A percentile compares a stretch with the other conserved stretches of the same genome.
These are phyloP conservation scores for Nesoenas mayeri DNA, from an alignment of 2,113 vertebrate species.

Conservation along the genomic window DNA sequence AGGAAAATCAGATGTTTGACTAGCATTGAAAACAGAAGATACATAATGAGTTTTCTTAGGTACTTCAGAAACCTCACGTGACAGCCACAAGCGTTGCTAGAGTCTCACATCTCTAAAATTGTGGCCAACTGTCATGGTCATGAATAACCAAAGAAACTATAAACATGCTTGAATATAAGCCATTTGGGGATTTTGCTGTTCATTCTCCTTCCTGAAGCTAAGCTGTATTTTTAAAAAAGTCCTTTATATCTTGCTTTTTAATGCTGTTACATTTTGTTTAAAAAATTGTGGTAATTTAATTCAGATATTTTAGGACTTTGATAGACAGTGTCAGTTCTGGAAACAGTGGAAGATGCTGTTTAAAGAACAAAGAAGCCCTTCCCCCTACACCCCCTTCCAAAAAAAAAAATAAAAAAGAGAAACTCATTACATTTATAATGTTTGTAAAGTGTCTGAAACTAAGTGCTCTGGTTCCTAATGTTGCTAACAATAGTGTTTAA, in stretches of 20 bases:
- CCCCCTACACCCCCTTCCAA: neutral
- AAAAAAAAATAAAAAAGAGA: neutral
- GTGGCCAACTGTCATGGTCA: neutral
- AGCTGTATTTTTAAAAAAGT: neutral
- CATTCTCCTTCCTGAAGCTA: neutral
- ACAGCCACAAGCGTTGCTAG: neutral
- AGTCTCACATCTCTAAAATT: neutral
- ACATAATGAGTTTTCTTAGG: neutral
- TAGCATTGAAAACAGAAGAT: neutral
- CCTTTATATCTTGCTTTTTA: neutral
- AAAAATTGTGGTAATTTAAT: neutral
- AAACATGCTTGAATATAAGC: neutral
- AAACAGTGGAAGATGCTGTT: neutral
- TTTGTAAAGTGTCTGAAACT: constrained; percentile 44
- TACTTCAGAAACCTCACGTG: neutral
- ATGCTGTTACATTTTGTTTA: neutral
- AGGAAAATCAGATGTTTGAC: neutral
- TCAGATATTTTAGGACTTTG: neutral
- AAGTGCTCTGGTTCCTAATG: constrained; percentile 37
- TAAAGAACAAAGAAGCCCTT: neutral
- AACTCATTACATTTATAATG: constrained; percentile 35
- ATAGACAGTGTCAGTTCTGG: neutral
- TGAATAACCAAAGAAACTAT: neutral
- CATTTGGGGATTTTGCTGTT: neutral
- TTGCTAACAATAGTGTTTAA: constrained; percentile 30